phyloP scores from a whole-genome alignment of 1,140 invertebrate genomes.

The Aricia agestis region DNA sequence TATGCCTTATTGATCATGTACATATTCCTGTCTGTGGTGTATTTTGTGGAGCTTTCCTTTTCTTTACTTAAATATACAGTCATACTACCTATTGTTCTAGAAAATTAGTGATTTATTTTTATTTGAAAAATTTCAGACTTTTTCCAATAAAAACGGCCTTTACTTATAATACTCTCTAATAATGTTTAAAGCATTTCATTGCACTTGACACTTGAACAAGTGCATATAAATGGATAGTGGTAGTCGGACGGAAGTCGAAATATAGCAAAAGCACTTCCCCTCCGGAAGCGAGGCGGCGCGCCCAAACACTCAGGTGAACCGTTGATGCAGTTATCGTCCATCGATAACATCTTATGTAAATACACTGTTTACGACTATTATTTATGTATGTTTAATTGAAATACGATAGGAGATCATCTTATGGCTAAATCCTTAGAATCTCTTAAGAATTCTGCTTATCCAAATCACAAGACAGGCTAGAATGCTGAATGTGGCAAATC shows the following conservation, averaged over 20 bases:
- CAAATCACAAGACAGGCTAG: not conserved
- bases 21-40: not conserved
- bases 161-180: no score
- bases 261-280: constrained; percentile 59
- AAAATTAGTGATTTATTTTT: no score
- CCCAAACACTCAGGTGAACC: not conserved
- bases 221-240: not conserved
- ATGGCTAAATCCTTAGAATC: no score
- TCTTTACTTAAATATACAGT: no score
- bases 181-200: not conserved
- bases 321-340: not conserved
- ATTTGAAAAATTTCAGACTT: no score
- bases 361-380: not conserved
- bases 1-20: not conserved
- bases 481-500: not conserved
- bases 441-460: not conserved
- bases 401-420: not conserved
- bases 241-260: constrained; percentile 54
- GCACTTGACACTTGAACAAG: not conserved
- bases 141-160: no score
- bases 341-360: constrained; percentile 10
- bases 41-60: no score
- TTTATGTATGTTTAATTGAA: not conserved
- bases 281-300: constrained; percentile 45
- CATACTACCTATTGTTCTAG: no score